Base-by-base conservation (phyloP, 2,888 invertebrate genomes). In the Limnephilus marmoratus region DNA sequence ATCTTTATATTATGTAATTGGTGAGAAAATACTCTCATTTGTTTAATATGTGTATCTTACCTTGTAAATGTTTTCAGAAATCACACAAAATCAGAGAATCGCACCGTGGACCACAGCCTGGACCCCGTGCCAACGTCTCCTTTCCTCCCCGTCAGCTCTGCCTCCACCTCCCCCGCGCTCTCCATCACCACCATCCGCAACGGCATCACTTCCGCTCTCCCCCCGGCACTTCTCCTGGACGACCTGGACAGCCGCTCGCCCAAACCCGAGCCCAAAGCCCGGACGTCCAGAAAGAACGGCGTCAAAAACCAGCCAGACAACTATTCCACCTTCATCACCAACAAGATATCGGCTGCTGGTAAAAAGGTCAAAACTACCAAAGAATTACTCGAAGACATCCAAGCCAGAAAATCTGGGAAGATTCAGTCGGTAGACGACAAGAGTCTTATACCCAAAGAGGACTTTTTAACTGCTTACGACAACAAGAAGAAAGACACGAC, bases 341-440 rank as follows among this genome's bases (percentile, higher is more conserved):
- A 95, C 68, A 94, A 95, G 85, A 95, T 96, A 94, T 96, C 96
- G 2, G 95, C 95, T 1, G 95, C 95, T 0, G 96, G 96, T 0
- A 96, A 96, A 94, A 96, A 96, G 95, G 96, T 96, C 93, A 92
- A 97, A 95, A 98, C 98, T 45, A 98, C 98, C 0, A 97, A 98
- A 94, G 98, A 98, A 95, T 95, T 98, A 91, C 96, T 98, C 93
- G 98, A 97, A 91, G 97, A 98, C 95, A 96, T 98, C 94, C 97
- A 97, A 95, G 96, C 96, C 81, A 97, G 97, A 49, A 93, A 93
- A 90, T 90, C 93, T 3, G 93, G 93, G n/a, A 93, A 92, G 86
- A 90, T 92, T 24, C 82, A 86, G 2, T 68, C 87, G 12, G 45
- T 90, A 4, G 90, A 89, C 15, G 90, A 93, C 18, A 93, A 93